Evolutionary conservation across 1,140 invertebrate genomes (phyloP).

Genomic region (Cephus cinctus): DNA sequence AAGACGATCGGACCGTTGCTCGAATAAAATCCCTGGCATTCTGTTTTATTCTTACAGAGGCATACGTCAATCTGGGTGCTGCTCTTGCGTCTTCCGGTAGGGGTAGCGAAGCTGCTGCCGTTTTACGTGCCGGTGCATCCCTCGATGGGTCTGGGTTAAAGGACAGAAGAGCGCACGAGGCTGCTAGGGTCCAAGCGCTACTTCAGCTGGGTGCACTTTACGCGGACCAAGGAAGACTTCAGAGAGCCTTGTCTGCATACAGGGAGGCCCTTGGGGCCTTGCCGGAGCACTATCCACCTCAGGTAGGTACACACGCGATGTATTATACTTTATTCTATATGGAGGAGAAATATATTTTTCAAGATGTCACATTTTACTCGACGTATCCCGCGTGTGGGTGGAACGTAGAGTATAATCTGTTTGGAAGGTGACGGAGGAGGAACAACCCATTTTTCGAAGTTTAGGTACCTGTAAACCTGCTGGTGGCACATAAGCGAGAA

Average conservation of each 20-base stretch:
- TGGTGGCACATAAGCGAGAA: too few relatives aligned
- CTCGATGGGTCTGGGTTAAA: slow-evolving; percentile 85
- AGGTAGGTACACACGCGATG: slow-evolving; percentile 57
- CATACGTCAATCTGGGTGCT: slow-evolving; percentile 91
- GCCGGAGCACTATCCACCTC: slow-evolving; percentile 78
- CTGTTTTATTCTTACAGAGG: slow-evolving; percentile 74
- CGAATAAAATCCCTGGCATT: too few relatives aligned
- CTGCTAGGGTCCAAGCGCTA: slow-evolving; percentile 85
- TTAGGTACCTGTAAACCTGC: too few relatives aligned
- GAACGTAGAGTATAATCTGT: too few relatives aligned
- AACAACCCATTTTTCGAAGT: too few relatives aligned
- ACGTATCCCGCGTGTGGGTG: too few relatives aligned
- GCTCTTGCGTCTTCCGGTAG: slow-evolving; percentile 80
- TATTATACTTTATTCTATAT: too few relatives aligned
- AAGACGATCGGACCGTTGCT: too few relatives aligned
- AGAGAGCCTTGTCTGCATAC: slow-evolving; percentile 86
- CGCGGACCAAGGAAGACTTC: slow-evolving; percentile 80
- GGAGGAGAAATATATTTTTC: too few relatives aligned
- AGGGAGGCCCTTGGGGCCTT: slow-evolving; percentile 80
- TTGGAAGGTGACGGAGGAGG: too few relatives aligned
- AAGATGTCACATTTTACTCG: too few relatives aligned
- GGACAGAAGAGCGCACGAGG: slow-evolving; percentile 86
- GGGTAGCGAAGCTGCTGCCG: slow-evolving; percentile 78
- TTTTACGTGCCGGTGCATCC: slow-evolving; percentile 77
- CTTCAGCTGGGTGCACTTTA: slow-evolving; percentile 89